These are phyloP conservation scores for Heteromurus nitidus DNA, from an alignment of 2,888 invertebrate genomes.

Conservation along the genomic window DNA sequence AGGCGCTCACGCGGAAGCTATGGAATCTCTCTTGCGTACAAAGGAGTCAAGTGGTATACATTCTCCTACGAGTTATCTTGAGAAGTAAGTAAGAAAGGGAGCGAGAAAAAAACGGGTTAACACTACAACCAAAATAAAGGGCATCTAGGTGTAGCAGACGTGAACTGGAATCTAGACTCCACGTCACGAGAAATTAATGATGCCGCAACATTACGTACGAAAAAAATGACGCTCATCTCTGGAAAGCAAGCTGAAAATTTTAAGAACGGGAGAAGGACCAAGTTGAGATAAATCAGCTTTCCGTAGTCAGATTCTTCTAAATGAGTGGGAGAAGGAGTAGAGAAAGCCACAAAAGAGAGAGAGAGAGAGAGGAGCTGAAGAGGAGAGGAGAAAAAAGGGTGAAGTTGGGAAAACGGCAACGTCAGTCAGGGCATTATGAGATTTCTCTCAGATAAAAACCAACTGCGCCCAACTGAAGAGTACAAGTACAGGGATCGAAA, in stretches of 20 bases:
- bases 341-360: too few relatives aligned
- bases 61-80: too few relatives aligned
- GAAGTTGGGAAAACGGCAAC: not conserved
- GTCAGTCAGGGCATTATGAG: conserved; percentile 12
- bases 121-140: too few relatives aligned
- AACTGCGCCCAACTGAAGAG: not conserved
- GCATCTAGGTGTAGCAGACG: too few relatives aligned
- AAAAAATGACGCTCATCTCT: conserved; percentile 16
- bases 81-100: too few relatives aligned
- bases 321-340: not conserved
- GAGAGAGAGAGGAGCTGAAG: too few relatives aligned
- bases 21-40: too few relatives aligned
- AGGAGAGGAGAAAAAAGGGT: not conserved
- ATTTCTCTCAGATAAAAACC: not conserved
- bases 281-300: not conserved
- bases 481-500: not conserved
- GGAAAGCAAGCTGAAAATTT: not conserved
- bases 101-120: too few relatives aligned
- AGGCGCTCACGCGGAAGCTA: too few relatives aligned
- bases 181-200: conserved; percentile 56
- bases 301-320: not conserved
- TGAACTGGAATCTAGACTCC: too few relatives aligned
- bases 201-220: conserved; percentile 27
- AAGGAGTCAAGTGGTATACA: too few relatives aligned
- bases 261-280: not conserved